Conservation (phyloP, 1,140 invertebrate species). For the Pseudomyrmex gracilis region DNA sequence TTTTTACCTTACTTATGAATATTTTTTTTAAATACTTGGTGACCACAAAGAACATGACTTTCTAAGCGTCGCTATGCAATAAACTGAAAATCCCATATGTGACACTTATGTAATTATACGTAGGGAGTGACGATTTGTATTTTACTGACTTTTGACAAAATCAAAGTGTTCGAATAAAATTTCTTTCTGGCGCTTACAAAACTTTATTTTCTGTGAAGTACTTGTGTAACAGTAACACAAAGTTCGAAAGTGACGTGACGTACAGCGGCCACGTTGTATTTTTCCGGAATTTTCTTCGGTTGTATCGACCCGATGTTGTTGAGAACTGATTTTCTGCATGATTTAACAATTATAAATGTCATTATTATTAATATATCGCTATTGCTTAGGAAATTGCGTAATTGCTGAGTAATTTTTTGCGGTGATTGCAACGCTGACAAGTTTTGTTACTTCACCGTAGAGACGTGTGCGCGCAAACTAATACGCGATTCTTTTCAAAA, state of each 20-base stretch:
- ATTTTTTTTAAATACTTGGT: too few relatives aligned
- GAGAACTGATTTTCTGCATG: not conserved
- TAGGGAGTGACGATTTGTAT: too few relatives aligned
- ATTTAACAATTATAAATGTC: conserved; percentile 36
- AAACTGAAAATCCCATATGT: too few relatives aligned
- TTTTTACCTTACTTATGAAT: too few relatives aligned
- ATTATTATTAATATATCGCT: conserved; percentile 32
- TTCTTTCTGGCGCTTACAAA: too few relatives aligned
- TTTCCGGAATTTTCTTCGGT: not conserved
- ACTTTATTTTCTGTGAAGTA: too few relatives aligned
- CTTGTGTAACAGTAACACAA: not conserved
- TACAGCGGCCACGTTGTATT: not conserved
- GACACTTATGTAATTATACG: too few relatives aligned
- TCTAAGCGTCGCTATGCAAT: too few relatives aligned
- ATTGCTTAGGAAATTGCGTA: conserved; percentile 28
- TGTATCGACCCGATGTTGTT: not conserved
- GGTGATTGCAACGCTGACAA: conserved; percentile 30
- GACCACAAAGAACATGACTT: too few relatives aligned
- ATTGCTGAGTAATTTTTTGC: conserved; percentile 25
- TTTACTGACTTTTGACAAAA: too few relatives aligned
- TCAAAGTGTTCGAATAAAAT: too few relatives aligned
- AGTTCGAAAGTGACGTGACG: not conserved
- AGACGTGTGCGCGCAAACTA: conserved; percentile 1
- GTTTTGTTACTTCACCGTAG: conserved; percentile 24
- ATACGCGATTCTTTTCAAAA: conserved; percentile 3